phyloP scores from a whole-genome alignment of 2,888 invertebrate species.

The Calameuta filiformis region DNA sequence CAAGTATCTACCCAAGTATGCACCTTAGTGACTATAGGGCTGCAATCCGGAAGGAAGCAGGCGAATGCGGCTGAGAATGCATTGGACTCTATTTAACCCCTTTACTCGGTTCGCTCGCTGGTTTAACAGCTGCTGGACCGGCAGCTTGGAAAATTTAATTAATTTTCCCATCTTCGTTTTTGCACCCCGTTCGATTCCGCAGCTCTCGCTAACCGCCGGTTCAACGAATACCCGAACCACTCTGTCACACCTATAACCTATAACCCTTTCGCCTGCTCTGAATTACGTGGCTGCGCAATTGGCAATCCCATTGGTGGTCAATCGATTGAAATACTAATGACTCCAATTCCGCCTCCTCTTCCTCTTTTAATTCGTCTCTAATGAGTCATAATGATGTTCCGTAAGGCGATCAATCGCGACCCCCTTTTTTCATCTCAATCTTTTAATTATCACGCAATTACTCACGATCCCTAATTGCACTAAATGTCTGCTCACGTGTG shows the following conservation, averaged over 20 bases:
- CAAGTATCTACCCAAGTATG: not conserved
- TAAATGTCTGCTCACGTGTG: not conserved
- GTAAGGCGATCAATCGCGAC: conserved; percentile 17
- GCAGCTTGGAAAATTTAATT: conserved; percentile 42
- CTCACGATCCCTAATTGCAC: not conserved
- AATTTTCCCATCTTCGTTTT: conserved; percentile 36
- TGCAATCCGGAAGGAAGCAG: not conserved
- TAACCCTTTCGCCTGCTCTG: conserved; percentile 1
- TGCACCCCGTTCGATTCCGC: conserved; percentile 18
- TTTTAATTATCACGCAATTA: not conserved
- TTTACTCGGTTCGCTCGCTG: not conserved
- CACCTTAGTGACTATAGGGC: not conserved
- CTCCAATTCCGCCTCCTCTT: conserved; percentile 18
- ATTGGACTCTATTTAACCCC: conserved; percentile 7
- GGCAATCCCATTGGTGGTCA: not conserved
- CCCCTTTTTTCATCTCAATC: not conserved
- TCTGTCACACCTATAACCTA: conserved; percentile 15
- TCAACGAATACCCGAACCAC: not conserved
- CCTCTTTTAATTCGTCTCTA: conserved; percentile 29
- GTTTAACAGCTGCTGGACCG: conserved; percentile 4
- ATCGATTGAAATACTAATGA: conserved; percentile 34
- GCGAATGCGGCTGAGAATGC: not conserved
- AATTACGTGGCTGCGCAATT: conserved; percentile 1
- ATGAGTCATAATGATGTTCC: conserved; percentile 31
- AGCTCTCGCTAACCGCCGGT: conserved; percentile 16